Conservation (phyloP, 1,140 invertebrate genomes). For the Drosophila subobscura region DNA sequence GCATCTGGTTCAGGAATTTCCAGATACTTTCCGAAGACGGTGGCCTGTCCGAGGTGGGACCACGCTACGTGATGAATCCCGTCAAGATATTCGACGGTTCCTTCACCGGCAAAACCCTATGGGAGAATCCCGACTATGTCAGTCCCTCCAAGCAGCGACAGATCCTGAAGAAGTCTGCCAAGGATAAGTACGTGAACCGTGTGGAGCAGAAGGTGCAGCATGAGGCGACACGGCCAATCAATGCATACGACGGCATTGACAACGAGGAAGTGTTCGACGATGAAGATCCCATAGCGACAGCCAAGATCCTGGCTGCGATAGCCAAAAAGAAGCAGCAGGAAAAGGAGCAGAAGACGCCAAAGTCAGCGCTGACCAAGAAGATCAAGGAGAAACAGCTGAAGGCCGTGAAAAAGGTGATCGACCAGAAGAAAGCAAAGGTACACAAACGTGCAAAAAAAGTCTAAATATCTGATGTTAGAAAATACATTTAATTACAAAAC, state of each 20-base stretch:
- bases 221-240: slow-evolving; percentile 88
- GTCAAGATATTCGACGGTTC: slow-evolving; percentile 95
- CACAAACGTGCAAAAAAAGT: slow-evolving; percentile 59
- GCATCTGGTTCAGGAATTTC: slow-evolving; percentile 99
- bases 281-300: slow-evolving; percentile 84
- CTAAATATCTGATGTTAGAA: slow-evolving; percentile 50
- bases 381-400: slow-evolving; percentile 80
- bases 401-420: slow-evolving; percentile 64
- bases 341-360: slow-evolving; percentile 50
- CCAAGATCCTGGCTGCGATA: slow-evolving; percentile 68
- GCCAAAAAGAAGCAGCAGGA: slow-evolving; percentile 62
- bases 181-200: slow-evolving; percentile 90
- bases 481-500: slow-evolving; percentile 62
- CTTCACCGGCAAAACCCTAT: slow-evolving; percentile 95
- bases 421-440: slow-evolving; percentile 62
- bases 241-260: slow-evolving; percentile 87
- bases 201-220: slow-evolving; percentile 91
- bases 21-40: slow-evolving; percentile 98
- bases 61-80: slow-evolving; percentile 97
- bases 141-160: slow-evolving; percentile 93
- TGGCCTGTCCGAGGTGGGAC: slow-evolving; percentile 97
- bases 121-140: slow-evolving; percentile 96
- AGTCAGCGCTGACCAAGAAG: slow-evolving; percentile 61
- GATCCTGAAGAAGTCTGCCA: slow-evolving; percentile 87
- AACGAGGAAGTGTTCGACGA: slow-evolving; percentile 84